Evolutionary conservation across 2,797 vertebrate genomes (phyloP).

Genomic region (Microctenopoma steveboyesi): DNA sequence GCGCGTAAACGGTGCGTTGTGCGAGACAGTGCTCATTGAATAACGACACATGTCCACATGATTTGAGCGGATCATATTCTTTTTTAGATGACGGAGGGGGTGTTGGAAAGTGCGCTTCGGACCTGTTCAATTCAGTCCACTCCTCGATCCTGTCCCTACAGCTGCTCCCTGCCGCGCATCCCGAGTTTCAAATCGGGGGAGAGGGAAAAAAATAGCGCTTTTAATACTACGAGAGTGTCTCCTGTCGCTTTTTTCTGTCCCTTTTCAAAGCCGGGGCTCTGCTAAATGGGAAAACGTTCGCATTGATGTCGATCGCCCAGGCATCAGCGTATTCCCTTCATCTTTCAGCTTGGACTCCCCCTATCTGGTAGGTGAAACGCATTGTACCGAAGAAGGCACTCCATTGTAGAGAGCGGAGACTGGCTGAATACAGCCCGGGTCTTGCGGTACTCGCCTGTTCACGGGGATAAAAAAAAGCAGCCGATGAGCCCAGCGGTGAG

Average conservation of each 20-base stretch:
- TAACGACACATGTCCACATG: conserved; percentile 96
- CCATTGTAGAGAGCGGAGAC: conserved; percentile 93
- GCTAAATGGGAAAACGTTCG: conserved; percentile 83
- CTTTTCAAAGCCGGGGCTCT: conserved; percentile 56
- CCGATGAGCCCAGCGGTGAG: conserved; percentile 90
- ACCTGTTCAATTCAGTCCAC: conserved; percentile 90
- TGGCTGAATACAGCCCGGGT: conserved; percentile 85
- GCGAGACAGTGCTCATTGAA: conserved; percentile 92
- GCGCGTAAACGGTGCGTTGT: conserved; percentile 90
- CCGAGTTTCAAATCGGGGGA: conserved; percentile 62
- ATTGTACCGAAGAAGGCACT: conserved; percentile 94
- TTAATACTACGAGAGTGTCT: conserved; percentile 76
- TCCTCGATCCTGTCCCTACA: conserved; percentile 82
- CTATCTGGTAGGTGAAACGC: conserved; percentile 95
- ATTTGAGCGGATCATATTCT: conserved; percentile 94
- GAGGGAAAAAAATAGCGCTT: conserved; percentile 63
- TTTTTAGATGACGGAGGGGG: conserved; percentile 87
- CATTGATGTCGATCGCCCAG: conserved; percentile 88
- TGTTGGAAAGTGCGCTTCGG: conserved; percentile 88
- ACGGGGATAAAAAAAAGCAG: conserved; percentile 85
- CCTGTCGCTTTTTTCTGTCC: conserved; percentile 61
- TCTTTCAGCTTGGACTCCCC: conserved; percentile 91
- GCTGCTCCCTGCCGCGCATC: conserved; percentile 76
- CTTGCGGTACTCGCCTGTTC: conserved; percentile 94
- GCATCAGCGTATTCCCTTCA: conserved; percentile 89